These are phyloP conservation scores for Paracentrotus lividus DNA, from an alignment of 53 echinoderm and acorn worm species.

Conservation along the genomic window DNA sequence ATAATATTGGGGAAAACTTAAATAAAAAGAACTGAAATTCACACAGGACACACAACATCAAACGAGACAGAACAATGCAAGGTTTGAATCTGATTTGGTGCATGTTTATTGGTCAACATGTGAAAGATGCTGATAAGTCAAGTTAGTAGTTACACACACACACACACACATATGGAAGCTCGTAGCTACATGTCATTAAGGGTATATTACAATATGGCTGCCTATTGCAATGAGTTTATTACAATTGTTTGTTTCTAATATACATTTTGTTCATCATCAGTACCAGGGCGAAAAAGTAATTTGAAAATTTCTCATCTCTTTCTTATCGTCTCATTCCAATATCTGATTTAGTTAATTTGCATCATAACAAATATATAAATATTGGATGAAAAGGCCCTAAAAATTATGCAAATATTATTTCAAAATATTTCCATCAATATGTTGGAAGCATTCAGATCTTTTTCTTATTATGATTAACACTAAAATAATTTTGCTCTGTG, in stretches of 20 bases:
- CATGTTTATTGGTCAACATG: constrained; percentile 61
- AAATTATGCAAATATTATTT: background rate
- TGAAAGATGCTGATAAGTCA: constrained; percentile 50
- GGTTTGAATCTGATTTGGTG: constrained; percentile 46
- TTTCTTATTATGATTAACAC: background rate
- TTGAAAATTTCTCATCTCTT: background rate
- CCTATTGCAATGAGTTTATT: constrained; percentile 4
- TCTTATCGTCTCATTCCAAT: background rate
- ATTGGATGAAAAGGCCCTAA: background rate
- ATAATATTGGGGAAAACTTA: constrained; percentile 12
- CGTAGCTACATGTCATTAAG: background rate
- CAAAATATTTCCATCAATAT: background rate
- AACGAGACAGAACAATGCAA: constrained; percentile 53
- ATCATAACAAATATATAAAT: background rate
- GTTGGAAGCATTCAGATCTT: background rate
- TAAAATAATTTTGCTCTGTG: background rate
- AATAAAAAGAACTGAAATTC: constrained; percentile 53
- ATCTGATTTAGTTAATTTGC: background rate
- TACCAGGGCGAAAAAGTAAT: background rate
- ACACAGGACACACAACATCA: constrained; percentile 57
- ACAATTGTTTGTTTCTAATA: background rate
- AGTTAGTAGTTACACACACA: constrained; percentile 49
- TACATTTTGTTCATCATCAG: background rate
- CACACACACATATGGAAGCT: background rate
- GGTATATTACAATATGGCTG: constrained; percentile 23